Evolutionary conservation across 2,797 vertebrate genomes (phyloP).

Genomic region (Hyperoplus lanceolatus): DNA sequence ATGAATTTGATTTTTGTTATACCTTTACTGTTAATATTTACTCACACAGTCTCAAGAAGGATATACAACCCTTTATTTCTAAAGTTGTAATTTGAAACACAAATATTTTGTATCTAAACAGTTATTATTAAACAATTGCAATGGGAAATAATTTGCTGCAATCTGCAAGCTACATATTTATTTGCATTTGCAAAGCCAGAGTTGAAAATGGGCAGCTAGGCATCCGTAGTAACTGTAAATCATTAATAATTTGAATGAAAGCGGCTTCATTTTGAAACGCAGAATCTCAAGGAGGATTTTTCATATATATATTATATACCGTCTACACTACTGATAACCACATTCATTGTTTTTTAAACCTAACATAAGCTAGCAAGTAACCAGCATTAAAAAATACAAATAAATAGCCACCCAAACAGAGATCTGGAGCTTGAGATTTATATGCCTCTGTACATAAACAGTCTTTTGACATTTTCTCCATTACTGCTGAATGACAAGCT

Average conservation of each 20-base stretch:
- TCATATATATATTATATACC: not conserved
- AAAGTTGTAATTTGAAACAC: no score
- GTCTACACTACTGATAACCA: constrained; percentile 12
- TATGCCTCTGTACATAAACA: constrained; percentile 12
- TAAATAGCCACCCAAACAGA: not conserved
- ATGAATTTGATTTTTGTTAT: not conserved
- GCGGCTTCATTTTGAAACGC: no score
- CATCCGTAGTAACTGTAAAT: no score
- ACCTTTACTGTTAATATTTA: constrained; percentile 1
- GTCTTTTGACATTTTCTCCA: constrained; percentile 47
- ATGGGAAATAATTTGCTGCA: no score
- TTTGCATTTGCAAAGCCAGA: no score
- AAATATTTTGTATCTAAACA: no score
- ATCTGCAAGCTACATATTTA: no score
- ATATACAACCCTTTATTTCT: not conserved
- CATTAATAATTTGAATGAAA: no score
- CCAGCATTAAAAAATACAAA: constrained; percentile 15
- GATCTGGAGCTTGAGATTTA: constrained; percentile 25
- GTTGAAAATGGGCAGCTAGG: no score
- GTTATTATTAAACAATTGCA: no score
- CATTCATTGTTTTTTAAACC: constrained; percentile 14
- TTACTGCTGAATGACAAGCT: constrained; percentile 23
- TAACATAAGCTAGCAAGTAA: not conserved
- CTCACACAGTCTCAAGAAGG: not conserved
- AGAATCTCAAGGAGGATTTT: not conserved